These are phyloP conservation scores for Pimephales promelas DNA, from an alignment of 2,113 vertebrate genomes.

Conservation along the genomic window DNA sequence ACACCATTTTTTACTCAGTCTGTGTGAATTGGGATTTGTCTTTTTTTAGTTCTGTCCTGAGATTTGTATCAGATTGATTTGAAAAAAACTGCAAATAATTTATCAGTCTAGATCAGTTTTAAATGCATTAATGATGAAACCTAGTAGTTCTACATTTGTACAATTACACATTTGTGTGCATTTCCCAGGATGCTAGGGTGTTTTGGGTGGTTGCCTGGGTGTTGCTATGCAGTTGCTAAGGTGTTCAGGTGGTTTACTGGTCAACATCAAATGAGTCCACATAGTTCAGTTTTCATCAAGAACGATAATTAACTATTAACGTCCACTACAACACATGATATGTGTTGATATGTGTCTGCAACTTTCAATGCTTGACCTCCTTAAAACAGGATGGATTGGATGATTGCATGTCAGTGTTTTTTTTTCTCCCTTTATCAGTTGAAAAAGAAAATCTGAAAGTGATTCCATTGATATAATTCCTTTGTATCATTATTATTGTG, in stretches of 20 bases:
- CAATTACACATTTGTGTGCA: no score
- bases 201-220: not conserved
- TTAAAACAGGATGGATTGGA: not conserved
- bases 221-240: not conserved
- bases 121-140: not conserved
- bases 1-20: not conserved
- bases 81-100: not conserved
- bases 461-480: not conserved
- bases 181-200: not conserved
- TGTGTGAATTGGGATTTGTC: not conserved
- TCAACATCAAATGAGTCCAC: no score
- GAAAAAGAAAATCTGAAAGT: not conserved
- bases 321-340: not conserved
- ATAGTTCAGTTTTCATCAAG: not conserved
- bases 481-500: not conserved
- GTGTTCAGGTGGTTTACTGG: no score
- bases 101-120: not conserved
- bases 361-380: not conserved
- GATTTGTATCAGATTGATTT: not conserved
- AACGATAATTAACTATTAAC: not conserved
- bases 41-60: not conserved
- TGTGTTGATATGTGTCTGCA: not conserved
- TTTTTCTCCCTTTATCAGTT: no score
- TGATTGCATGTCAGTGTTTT: not conserved
- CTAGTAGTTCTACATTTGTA: not conserved